Percentiles rank a stretch among this genome's conserved stretches.
These are phyloP conservation scores for Anableps anableps DNA, from an alignment of 2,797 vertebrate genomes.

Conservation along the genomic window DNA sequence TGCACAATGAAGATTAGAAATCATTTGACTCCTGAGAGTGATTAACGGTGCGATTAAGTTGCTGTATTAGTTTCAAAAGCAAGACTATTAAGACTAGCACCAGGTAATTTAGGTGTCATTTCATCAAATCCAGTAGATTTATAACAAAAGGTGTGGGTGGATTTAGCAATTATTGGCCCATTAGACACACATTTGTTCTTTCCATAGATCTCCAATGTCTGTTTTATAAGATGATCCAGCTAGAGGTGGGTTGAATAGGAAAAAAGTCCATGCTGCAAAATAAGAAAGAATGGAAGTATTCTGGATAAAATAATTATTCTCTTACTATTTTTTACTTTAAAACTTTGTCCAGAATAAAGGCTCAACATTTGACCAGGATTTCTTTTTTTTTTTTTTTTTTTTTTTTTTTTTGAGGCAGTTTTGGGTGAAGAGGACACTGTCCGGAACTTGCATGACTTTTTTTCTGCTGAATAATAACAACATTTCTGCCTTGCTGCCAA, in stretches of 20 bases:
- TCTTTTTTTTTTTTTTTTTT: not conserved
- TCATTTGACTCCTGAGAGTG: constrained; percentile 55
- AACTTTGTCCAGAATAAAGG: constrained; percentile 32
- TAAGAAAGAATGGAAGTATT: constrained; percentile 18
- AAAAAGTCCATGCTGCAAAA: not conserved
- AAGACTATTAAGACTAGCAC: constrained; percentile 53
- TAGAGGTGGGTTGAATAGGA: not conserved
- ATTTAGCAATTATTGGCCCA: constrained; percentile 47
- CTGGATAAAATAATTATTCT: constrained; percentile 30
- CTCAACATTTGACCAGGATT: constrained; percentile 42
- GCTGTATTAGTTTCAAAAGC: constrained; percentile 63
- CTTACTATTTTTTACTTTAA: constrained; percentile 37
- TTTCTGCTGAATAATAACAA: not conserved
- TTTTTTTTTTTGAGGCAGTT: not conserved
- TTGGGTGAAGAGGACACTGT: not conserved
- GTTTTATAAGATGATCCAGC: not conserved
- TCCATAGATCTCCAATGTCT: not conserved
- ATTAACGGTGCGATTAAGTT: constrained; percentile 57
- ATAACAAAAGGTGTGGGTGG: constrained; percentile 44
- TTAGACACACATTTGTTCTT: constrained; percentile 39
- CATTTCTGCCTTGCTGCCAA: not conserved
- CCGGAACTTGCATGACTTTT: not conserved
- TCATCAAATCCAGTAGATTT: constrained; percentile 24
- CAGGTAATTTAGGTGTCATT: constrained; percentile 15
- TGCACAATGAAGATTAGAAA: constrained; percentile 65